Base-by-base conservation (phyloP, 92 coral and sea anemone species). In the Actinernus sp. region DNA sequence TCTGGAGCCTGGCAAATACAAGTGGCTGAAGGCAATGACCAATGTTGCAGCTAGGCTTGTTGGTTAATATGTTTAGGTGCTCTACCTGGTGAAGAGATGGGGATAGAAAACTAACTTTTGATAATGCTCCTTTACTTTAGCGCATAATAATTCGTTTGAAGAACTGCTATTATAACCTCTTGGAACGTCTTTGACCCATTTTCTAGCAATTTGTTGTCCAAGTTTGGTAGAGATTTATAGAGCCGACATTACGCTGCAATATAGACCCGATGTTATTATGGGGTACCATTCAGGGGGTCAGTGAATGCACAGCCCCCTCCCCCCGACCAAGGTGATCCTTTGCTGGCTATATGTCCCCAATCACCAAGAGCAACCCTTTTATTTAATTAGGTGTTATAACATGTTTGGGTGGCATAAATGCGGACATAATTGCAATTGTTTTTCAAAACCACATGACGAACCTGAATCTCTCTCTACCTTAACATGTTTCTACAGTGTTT, bases 1-100 rank as follows among this genome's bases (percentile, higher is more conserved):
- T 23, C 61, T 54, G 21, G 61, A 54, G 61, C 61, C 27, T n/a
- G 30, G 61, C 61, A 54, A 54, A 54, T 54, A 54, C 61, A 54
- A 28, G 61, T n/a, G 21, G 21, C 61, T 54, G 31, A 54, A 54
- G 27, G 30, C 21, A 21, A 18, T 23, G 4, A 54, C 61, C 61
- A 54, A 23, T 0, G 30, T 19, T 21, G 61, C 27, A 21, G 61
- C 61, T 19, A 54, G 61, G 61, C 61, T 54, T 54, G 61, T 54
- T 26, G 61, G 61, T 54, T 54, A 54, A 54, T 54, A 54, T 54
- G 30, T 28, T 54, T 32, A 54, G 30, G 30, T 54, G 30, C 61
- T 54, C 27, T 54, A 54, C 61, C 61, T 54, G 61, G 61, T 54
- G 61, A 54, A 54, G 61, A 54, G 61, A 54, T 54, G 61, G 61